phyloP scores from a whole-genome alignment of 2,888 invertebrate species.

The Exephanes ischioxanthus region DNA sequence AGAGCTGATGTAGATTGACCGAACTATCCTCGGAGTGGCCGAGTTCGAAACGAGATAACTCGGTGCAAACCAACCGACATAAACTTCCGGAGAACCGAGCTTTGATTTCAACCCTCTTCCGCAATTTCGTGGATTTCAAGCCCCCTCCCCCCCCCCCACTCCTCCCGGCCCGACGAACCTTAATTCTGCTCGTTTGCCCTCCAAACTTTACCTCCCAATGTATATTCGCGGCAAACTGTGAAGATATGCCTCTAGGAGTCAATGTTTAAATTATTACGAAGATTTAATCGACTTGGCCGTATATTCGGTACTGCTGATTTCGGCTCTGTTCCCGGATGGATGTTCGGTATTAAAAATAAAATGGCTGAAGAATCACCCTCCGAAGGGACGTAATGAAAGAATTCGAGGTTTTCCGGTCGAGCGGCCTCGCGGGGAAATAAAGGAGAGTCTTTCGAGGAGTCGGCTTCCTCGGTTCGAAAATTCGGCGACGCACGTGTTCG shows the following conservation, averaged over 20 bases:
- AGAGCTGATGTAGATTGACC: slow-evolving; percentile 52
- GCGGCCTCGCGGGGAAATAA: slow-evolving; percentile 33
- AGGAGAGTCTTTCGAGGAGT: slow-evolving; percentile 26
- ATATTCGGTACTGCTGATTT: background rate
- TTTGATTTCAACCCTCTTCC: slow-evolving; percentile 17
- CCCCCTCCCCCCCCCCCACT: too few relatives aligned
- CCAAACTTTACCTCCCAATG: background rate
- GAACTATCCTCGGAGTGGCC: slow-evolving; percentile 35
- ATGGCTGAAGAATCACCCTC: background rate
- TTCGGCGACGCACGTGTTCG: slow-evolving; percentile 58
- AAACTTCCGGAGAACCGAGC: slow-evolving; percentile 9
- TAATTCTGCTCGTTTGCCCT: slow-evolving; percentile 4
- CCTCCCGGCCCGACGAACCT: background rate
- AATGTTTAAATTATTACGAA: background rate
- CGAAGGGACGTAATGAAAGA: slow-evolving; percentile 35
- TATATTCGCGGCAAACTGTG: background rate
- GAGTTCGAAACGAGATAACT: slow-evolving; percentile 56
- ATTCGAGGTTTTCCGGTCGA: slow-evolving; percentile 60
- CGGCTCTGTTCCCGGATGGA: background rate
- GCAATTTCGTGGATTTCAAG: background rate
- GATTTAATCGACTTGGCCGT: background rate
- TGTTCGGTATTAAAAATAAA: background rate
- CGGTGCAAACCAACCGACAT: slow-evolving; percentile 43
- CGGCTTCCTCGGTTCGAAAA: slow-evolving; percentile 42
- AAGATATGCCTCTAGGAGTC: background rate